Evolutionary conservation across 2,888 invertebrate genomes (phyloP).

Genomic region (Troides oblongomaculatus): DNA sequence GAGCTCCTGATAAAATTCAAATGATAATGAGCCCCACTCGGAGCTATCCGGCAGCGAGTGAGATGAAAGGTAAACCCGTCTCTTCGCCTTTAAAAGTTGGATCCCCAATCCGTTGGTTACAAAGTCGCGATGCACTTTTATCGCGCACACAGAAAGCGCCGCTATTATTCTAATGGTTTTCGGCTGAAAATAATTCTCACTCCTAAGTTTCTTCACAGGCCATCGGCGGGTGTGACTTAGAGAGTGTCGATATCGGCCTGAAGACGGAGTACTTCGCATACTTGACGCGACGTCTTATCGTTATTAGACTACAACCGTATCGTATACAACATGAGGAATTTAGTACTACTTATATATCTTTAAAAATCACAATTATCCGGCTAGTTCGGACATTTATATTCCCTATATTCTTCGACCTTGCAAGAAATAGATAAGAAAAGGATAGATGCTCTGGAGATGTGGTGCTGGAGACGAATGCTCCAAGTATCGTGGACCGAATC

Average conservation of each 20-base stretch:
- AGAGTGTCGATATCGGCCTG: constrained; percentile 26
- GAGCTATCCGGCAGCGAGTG: constrained; percentile 11
- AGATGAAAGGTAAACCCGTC: constrained; percentile 34
- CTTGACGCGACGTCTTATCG: background rate
- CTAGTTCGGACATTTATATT: too few relatives aligned
- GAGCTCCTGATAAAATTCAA: constrained; percentile 2
- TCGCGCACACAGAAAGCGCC: constrained; percentile 50
- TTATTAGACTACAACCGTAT: too few relatives aligned
- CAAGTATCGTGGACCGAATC: too few relatives aligned
- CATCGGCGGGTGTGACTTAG: constrained; percentile 43
- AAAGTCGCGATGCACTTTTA: constrained; percentile 47
- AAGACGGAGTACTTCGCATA: constrained; percentile 16
- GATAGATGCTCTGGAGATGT: too few relatives aligned
- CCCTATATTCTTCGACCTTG: too few relatives aligned
- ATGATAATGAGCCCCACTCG: constrained; percentile 1
- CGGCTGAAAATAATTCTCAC: constrained; percentile 39
- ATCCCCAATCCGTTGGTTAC: constrained; percentile 44
- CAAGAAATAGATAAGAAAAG: too few relatives aligned
- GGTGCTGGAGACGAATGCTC: too few relatives aligned
- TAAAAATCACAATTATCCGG: too few relatives aligned
- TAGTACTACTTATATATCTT: too few relatives aligned
- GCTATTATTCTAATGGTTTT: constrained; percentile 44
- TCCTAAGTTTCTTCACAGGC: constrained; percentile 39
- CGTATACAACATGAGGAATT: too few relatives aligned
- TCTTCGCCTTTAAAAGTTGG: constrained; percentile 42